phyloP scores from a whole-genome alignment of 35 echinoderm and acorn worm genomes.

The Acanthaster planci region DNA sequence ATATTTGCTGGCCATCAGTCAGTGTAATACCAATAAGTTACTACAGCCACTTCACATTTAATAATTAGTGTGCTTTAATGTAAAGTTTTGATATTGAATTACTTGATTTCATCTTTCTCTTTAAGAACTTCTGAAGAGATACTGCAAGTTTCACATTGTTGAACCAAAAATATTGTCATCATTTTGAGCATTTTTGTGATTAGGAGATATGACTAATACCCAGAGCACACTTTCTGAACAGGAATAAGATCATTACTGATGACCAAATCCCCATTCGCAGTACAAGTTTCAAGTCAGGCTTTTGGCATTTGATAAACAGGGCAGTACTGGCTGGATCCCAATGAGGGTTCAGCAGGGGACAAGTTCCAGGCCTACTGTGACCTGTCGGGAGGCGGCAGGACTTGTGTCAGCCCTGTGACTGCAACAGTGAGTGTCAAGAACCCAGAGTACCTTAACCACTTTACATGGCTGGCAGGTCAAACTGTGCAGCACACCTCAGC shows the following conservation, averaged over 20 bases:
- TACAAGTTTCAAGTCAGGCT: not conserved
- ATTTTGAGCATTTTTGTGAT: not conserved
- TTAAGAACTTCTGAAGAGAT: too few relatives aligned
- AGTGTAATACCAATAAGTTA: too few relatives aligned
- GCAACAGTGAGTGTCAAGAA: not conserved
- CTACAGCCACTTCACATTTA: too few relatives aligned
- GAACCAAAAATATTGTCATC: too few relatives aligned
- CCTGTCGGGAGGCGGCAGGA: constrained; percentile 15
- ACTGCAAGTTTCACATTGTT: too few relatives aligned
- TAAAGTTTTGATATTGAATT: too few relatives aligned
- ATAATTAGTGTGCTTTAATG: too few relatives aligned
- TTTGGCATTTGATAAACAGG: not conserved
- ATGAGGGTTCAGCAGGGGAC: constrained; percentile 28
- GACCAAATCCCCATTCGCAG: not conserved
- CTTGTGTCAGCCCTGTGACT: constrained; percentile 2
- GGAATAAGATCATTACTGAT: not conserved
- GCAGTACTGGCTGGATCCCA: constrained; percentile 35
- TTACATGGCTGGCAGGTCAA: too few relatives aligned
- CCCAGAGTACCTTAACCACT: too few relatives aligned
- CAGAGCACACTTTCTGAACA: not conserved
- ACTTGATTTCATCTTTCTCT: too few relatives aligned
- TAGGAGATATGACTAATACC: not conserved
- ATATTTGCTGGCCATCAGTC: too few relatives aligned
- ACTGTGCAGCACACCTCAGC: too few relatives aligned
- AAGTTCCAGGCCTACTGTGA: constrained; percentile 40